Evolutionary conservation across 2,113 vertebrate genomes (phyloP).

Genomic region (Psittacula cyanocephala): DNA sequence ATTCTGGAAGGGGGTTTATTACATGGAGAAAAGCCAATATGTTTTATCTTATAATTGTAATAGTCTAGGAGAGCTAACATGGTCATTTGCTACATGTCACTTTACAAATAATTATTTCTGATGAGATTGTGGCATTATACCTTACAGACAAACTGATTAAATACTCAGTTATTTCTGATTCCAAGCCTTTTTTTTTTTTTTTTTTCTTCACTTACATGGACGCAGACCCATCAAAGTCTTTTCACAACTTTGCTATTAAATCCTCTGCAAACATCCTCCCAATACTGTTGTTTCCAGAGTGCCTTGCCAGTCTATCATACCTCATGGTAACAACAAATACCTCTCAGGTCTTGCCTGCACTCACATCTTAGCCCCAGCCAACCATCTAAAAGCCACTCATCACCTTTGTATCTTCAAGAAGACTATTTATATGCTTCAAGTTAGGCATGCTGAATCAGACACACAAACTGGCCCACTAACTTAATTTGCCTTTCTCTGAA

Average conservation of each 20-base stretch:
- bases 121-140: fast-evolving
- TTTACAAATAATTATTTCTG: not conserved
- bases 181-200: not conserved
- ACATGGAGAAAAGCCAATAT: not conserved
- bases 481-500: not conserved
- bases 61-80: not conserved
- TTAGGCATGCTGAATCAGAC: not conserved
- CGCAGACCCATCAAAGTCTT: not conserved
- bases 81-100: not conserved
- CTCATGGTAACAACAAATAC: not conserved
- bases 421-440: not conserved
- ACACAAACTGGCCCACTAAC: not conserved
- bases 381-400: not conserved
- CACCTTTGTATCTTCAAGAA: not conserved
- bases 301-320: too few relatives aligned
- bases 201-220: not conserved
- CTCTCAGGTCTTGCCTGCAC: not conserved
- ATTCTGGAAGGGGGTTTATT: not conserved
- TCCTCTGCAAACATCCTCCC: not conserved
- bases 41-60: not conserved
- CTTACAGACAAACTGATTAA: not conserved
- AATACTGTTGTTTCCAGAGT: not conserved
- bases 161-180: not conserved
- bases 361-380: not conserved
- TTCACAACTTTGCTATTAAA: not conserved